phyloP scores from a whole-genome alignment of 2,888 invertebrate genomes.

The Chloromyia formosa region DNA sequence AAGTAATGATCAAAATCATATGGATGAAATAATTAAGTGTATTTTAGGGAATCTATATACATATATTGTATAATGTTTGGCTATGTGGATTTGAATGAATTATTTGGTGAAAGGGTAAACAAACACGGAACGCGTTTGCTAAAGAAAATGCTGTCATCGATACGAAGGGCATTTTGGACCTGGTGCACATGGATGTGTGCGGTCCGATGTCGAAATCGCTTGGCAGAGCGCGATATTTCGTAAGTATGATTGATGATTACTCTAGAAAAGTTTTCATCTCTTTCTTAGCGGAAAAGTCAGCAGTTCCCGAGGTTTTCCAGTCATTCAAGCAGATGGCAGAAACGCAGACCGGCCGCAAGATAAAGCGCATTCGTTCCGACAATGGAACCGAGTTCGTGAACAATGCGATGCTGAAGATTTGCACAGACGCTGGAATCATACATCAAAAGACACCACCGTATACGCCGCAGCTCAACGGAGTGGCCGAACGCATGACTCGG shows the following conservation, averaged over 20 bases:
- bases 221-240: slow-evolving; percentile 40
- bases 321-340: slow-evolving; percentile 38
- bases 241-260: slow-evolving; percentile 48
- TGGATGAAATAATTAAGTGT: too few relatives aligned
- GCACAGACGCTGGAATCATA: background rate
- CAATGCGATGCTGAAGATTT: background rate
- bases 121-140: background rate
- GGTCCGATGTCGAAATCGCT: background rate
- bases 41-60: too few relatives aligned
- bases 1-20: too few relatives aligned
- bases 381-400: background rate
- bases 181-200: background rate
- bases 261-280: slow-evolving; percentile 34
- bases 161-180: background rate
- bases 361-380: background rate
- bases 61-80: too few relatives aligned
- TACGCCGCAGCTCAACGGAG: slow-evolving; percentile 15
- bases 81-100: too few relatives aligned
- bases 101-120: background rate
- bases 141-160: slow-evolving; percentile 4
- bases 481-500: slow-evolving; percentile 13
- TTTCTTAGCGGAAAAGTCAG: slow-evolving; percentile 43
- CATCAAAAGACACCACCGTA: background rate
- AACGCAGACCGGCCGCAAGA: slow-evolving; percentile 15
- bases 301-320: slow-evolving; percentile 43